These are phyloP conservation scores for Troglohyphantes excavatus DNA, from an alignment of 2,888 invertebrate species.

Conservation along the genomic window DNA sequence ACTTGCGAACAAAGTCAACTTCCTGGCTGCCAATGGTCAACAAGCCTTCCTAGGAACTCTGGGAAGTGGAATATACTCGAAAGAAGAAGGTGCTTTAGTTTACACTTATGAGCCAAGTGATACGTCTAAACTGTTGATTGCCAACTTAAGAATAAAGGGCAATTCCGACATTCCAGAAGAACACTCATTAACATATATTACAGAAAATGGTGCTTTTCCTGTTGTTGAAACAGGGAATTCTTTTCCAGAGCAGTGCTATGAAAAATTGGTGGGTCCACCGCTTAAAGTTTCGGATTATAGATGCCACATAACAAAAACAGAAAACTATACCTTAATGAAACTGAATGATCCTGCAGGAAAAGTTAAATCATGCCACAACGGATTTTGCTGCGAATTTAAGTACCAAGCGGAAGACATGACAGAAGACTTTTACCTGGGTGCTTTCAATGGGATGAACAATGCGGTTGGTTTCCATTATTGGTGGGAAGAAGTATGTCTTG, in stretches of 20 bases:
- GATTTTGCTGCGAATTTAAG: constrained; percentile 73
- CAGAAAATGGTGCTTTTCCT: not conserved
- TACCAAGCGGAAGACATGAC: constrained; percentile 50
- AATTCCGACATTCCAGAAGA: constrained; percentile 42
- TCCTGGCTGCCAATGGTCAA: constrained; percentile 89
- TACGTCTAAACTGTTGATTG: constrained; percentile 80
- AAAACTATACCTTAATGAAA: constrained; percentile 22
- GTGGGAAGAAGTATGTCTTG: constrained; percentile 53
- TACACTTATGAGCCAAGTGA: constrained; percentile 81
- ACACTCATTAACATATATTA: not conserved
- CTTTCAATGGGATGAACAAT: constrained; percentile 46
- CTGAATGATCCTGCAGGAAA: not conserved
- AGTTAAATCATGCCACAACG: too few species aligned
- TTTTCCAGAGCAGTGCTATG: constrained; percentile 34
- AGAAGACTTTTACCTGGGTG: constrained; percentile 53
- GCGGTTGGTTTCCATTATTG: constrained; percentile 20
- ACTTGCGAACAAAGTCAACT: constrained; percentile 86
- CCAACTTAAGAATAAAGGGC: too few species aligned
- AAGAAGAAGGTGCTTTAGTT: constrained; percentile 83
- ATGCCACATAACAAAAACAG: not conserved
- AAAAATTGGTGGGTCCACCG: not conserved
- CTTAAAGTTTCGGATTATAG: constrained; percentile 14
- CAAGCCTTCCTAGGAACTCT: constrained; percentile 86
- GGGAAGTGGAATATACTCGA: too few species aligned
- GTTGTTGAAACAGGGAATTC: not conserved